A percentile compares a stretch with the other conserved stretches of the same genome.
These are phyloP conservation scores for Rhynchotus rufescens DNA, from an alignment of 2,797 vertebrate species.

Conservation along the genomic window DNA sequence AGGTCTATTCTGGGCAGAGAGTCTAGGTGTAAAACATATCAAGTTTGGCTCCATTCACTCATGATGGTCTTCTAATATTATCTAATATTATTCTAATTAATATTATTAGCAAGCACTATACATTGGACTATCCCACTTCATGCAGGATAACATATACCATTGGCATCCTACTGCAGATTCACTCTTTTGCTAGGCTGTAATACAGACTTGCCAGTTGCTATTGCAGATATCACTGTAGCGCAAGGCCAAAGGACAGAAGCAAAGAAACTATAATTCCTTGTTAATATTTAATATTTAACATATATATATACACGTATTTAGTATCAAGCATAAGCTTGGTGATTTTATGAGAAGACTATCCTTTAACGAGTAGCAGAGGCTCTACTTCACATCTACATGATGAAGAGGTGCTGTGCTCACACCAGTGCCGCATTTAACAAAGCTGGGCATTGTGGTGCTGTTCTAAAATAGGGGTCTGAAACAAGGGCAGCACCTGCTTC, in stretches of 20 bases:
- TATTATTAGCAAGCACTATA: neutral
- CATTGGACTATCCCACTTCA: neutral
- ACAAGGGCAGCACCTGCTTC: neutral
- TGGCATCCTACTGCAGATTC: accelerated
- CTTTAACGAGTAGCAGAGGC: neutral
- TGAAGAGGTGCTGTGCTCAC: neutral
- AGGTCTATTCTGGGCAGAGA: neutral
- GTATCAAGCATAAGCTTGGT: neutral
- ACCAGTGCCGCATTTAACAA: neutral
- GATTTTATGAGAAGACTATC: neutral
- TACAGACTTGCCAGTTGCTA: neutral
- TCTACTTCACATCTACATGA: neutral
- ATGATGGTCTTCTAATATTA: neutral
- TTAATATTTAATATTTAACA: neutral
- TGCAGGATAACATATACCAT: neutral
- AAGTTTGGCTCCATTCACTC: neutral
- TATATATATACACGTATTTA: neutral
- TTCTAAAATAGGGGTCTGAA: neutral
- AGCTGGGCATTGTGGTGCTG: neutral
- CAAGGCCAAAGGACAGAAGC: neutral
- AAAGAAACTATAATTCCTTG: neutral
- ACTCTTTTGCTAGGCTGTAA: neutral
- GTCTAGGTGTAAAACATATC: neutral
- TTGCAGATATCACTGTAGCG: neutral
- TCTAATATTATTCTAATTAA: neutral